Evolutionary conservation across 2,797 vertebrate genomes (phyloP).

Genomic region (Chaunax sp.): DNA sequence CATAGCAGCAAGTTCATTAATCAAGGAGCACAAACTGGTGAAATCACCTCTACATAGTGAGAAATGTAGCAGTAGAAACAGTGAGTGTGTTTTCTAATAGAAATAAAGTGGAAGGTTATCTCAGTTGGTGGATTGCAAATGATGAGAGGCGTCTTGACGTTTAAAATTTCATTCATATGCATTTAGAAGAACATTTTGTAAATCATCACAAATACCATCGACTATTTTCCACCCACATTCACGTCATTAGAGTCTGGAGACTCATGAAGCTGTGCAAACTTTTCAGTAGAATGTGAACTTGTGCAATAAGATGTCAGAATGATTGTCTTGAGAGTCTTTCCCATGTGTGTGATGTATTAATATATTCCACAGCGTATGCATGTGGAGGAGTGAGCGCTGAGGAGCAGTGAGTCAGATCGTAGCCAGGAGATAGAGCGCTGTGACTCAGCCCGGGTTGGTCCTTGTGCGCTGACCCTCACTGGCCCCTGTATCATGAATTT

Average conservation of each 20-base stretch:
- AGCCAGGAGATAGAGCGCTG: slow-evolving; percentile 44
- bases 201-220: slow-evolving; percentile 49
- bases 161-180: slow-evolving; percentile 63
- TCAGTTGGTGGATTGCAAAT: slow-evolving; percentile 34
- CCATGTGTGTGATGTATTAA: slow-evolving; percentile 39
- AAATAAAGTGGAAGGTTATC: slow-evolving; percentile 45
- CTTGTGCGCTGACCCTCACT: slow-evolving; percentile 55
- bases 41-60: neutral
- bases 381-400: slow-evolving; percentile 58
- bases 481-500: slow-evolving; percentile 52
- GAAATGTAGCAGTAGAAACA: neutral
- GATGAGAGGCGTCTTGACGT: slow-evolving; percentile 46
- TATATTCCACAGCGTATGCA: slow-evolving; percentile 35
- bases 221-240: slow-evolving; percentile 48
- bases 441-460: slow-evolving; percentile 66
- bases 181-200: slow-evolving; percentile 58
- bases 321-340: slow-evolving; percentile 31
- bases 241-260: slow-evolving; percentile 32
- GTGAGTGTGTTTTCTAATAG: slow-evolving; percentile 19
- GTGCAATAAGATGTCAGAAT: slow-evolving; percentile 19
- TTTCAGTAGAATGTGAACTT: slow-evolving; percentile 37
- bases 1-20: slow-evolving; percentile 27
- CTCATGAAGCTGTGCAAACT: slow-evolving; percentile 27
- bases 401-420: slow-evolving; percentile 61
- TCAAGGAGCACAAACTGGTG: slow-evolving; percentile 28